phyloP scores from a whole-genome alignment of 2,888 invertebrate species.

The Nemoura dubitans region DNA sequence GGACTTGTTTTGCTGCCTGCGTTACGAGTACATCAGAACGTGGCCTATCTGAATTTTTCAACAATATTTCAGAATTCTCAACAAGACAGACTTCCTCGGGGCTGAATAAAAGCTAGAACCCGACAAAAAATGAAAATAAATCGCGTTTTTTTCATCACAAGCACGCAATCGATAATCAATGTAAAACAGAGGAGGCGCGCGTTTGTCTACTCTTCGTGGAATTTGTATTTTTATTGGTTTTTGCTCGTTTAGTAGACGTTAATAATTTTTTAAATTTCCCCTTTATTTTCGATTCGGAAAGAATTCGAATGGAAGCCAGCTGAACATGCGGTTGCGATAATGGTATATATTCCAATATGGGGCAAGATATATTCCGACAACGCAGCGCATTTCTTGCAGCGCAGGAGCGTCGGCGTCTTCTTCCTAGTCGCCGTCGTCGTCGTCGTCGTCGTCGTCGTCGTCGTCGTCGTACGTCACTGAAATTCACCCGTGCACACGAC shows the following conservation, averaged over 20 bases:
- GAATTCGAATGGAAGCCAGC: background rate
- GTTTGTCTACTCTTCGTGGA: background rate
- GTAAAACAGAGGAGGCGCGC: background rate
- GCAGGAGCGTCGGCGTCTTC: conserved; percentile 5
- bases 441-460: background rate
- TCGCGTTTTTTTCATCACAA: background rate
- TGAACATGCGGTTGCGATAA: background rate
- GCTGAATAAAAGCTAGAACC: background rate
- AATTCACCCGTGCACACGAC: background rate
- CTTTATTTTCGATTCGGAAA: background rate
- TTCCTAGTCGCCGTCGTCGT: background rate
- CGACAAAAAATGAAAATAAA: background rate
- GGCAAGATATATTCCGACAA: background rate
- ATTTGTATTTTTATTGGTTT: conserved; percentile 12
- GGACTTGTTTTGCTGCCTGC: too few species aligned
- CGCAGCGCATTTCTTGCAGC: conserved; percentile 39
- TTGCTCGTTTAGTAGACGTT: background rate
- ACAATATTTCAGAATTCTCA: too few species aligned
- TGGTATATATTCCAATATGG: conserved; percentile 7
- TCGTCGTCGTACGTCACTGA: background rate
- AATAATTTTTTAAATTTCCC: background rate
- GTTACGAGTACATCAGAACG: background rate
- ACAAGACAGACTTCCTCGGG: background rate
- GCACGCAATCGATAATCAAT: background rate
- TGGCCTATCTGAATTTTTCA: background rate